A percentile compares a stretch with the other conserved stretches of the same genome.
Evolutionary conservation across 2,797 vertebrate genomes (phyloP).

Genomic region (Antrozous pallidus): DNA sequence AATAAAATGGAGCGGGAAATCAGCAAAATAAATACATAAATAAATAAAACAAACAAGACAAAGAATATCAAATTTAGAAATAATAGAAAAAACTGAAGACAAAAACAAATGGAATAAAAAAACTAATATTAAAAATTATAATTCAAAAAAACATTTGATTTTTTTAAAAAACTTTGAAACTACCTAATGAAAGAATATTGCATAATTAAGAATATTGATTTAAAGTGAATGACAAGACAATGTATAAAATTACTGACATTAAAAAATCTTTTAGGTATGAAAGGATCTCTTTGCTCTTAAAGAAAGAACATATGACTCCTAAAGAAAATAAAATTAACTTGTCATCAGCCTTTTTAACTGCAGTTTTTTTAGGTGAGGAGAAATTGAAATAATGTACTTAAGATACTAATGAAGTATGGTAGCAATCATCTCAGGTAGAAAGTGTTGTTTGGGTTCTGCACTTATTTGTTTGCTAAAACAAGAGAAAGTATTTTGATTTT

Average conservation of each 20-base stretch:
- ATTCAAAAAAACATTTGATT: background rate
- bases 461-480: too few species aligned
- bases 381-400: background rate
- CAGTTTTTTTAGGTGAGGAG: background rate
- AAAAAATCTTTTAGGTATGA: background rate
- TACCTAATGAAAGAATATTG: background rate
- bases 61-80: background rate
- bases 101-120: background rate
- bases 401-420: too few species aligned
- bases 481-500: too few species aligned
- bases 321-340: constrained; percentile 7
- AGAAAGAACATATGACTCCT: background rate
- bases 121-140: background rate
- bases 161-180: background rate
- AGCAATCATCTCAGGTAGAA: too few species aligned
- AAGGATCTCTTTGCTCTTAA: background rate
- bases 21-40: too few species aligned
- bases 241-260: background rate
- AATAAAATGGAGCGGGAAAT: too few species aligned
- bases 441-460: too few species aligned
- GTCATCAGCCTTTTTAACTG: background rate
- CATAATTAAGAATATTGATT: background rate
- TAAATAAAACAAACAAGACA: background rate
- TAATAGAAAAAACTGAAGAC: background rate
- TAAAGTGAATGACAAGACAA: background rate